These are phyloP conservation scores for Clarias batrachus DNA, from an alignment of 2,113 vertebrate genomes.

Conservation along the genomic window DNA sequence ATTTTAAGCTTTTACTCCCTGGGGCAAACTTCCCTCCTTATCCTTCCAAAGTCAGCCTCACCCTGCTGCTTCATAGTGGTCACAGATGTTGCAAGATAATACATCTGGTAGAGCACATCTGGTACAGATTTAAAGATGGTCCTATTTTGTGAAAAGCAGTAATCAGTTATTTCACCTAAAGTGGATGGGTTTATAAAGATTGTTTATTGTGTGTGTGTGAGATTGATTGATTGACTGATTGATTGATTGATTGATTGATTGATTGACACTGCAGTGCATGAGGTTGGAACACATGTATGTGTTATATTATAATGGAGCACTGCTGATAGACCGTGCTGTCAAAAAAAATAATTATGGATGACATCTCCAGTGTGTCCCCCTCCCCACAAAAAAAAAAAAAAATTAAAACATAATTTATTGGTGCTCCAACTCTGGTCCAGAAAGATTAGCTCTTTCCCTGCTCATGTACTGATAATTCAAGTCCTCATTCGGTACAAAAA, in stretches of 20 bases:
- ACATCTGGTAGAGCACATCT: conserved; percentile 10
- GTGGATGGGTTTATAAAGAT: background rate
- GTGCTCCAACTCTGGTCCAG: background rate
- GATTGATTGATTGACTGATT: background rate
- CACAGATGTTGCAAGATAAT: conserved; percentile 36
- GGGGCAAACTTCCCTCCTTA: background rate
- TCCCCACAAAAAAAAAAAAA: too few relatives aligned
- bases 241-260: background rate
- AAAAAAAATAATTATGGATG: background rate
- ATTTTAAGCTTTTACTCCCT: background rate
- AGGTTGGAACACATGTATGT: background rate
- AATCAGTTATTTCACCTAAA: background rate
- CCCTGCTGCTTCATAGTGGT: background rate
- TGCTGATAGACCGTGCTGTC: background rate
- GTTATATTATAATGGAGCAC: background rate
- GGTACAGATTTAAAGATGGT: background rate
- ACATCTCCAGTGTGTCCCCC: background rate
- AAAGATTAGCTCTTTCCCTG: background rate
- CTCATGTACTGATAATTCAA: background rate
- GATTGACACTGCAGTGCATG: background rate
- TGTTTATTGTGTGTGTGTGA: background rate
- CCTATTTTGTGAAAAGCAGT: background rate
- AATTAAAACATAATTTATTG: too few relatives aligned
- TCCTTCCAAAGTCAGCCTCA: background rate
- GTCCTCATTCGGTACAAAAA: background rate